These are phyloP conservation scores for Typhlomys cinereus DNA, from an alignment of 2,113 vertebrate genomes.

Conservation along the genomic window DNA sequence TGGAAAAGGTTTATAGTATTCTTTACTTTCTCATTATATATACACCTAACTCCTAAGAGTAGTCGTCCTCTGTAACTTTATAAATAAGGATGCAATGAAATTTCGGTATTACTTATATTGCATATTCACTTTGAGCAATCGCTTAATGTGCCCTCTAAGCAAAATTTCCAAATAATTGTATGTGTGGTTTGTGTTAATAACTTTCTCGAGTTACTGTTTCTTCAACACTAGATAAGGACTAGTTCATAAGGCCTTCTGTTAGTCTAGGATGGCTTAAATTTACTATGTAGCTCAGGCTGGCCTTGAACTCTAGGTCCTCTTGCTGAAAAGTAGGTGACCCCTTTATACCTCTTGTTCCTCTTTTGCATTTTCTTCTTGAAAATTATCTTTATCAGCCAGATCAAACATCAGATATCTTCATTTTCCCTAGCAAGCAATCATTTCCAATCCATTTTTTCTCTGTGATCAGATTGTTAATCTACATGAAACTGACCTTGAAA, in stretches of 20 bases:
- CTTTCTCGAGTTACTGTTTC: background rate
- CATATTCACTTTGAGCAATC: background rate
- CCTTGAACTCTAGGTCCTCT: background rate
- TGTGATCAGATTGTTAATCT: slow-evolving; percentile 16
- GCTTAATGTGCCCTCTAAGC: background rate
- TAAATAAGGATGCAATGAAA: background rate
- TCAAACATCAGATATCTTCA: background rate
- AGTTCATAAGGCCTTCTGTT: background rate
- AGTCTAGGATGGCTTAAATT: background rate
- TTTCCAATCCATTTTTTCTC: background rate
- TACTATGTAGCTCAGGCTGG: background rate
- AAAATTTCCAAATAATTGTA: background rate
- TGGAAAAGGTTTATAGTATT: background rate
- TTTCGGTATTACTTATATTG: slow-evolving; percentile 2
- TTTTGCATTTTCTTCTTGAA: background rate
- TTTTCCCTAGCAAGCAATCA: background rate
- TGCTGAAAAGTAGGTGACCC: no score
- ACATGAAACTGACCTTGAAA: background rate
- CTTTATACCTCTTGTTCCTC: background rate
- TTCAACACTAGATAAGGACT: background rate
- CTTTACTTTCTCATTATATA: background rate
- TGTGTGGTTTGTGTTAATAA: background rate
- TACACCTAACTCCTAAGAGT: background rate
- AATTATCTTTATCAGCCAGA: background rate
- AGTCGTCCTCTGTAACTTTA: slow-evolving; percentile 2